Evolutionary conservation across 2,888 invertebrate species (phyloP).

Genomic region (Cheiracanthium punctorium): DNA sequence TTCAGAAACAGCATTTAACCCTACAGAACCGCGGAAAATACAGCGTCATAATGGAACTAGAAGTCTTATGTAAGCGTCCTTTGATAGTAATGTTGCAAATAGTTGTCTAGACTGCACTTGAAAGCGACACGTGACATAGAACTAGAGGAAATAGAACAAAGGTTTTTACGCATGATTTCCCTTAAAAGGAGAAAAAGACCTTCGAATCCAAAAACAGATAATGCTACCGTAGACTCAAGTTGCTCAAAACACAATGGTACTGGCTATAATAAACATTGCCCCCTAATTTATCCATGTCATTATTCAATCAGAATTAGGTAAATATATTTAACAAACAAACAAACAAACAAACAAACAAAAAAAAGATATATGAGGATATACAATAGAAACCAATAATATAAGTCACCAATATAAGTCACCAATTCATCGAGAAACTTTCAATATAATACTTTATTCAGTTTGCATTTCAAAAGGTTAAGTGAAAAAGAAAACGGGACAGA

Average conservation of each 20-base stretch:
- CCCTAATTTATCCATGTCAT: no score
- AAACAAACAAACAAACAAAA: no score
- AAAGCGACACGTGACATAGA: neutral
- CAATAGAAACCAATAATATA: no score
- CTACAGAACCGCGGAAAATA: neutral
- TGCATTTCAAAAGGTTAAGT: no score
- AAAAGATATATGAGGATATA: no score
- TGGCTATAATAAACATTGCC: no score
- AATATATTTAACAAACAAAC: no score
- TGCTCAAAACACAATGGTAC: neutral
- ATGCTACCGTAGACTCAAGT: neutral
- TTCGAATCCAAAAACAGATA: neutral
- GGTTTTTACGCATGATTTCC: neutral
- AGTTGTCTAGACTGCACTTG: neutral
- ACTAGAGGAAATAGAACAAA: constrained; percentile 1
- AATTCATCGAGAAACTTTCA: no score
- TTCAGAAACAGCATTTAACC: neutral
- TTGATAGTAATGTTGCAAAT: neutral
- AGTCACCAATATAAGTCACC: no score
- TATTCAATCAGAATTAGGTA: no score
- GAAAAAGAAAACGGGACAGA: no score
- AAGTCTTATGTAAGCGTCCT: neutral
- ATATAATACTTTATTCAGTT: no score
- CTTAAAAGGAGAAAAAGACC: neutral
- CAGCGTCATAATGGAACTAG: neutral